phyloP scores from a whole-genome alignment of 1,140 invertebrate genomes.

The Drosophila ohnishii region DNA sequence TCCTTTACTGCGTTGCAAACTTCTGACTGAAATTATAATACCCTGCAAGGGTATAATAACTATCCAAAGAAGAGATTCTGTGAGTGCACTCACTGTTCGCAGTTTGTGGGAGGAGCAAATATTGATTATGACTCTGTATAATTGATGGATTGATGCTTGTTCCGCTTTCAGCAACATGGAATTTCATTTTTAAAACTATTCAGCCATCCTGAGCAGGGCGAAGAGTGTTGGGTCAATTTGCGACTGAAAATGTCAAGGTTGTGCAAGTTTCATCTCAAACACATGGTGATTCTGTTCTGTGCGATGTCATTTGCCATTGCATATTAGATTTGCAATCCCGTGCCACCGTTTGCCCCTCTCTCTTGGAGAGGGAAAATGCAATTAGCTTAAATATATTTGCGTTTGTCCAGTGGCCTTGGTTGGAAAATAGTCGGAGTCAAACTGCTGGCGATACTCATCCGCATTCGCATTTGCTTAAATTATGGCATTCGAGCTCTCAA shows the following conservation, averaged over 20 bases:
- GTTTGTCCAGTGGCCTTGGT: conserved; percentile 7
- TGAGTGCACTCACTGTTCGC: not conserved
- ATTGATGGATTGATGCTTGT: conserved; percentile 63
- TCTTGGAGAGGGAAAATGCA: conserved; percentile 36
- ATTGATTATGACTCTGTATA: conserved; percentile 63
- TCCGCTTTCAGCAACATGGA: conserved; percentile 26
- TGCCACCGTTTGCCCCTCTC: conserved; percentile 8
- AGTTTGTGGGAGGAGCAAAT: conserved; percentile 16
- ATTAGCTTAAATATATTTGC: conserved; percentile 72
- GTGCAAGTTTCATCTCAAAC: conserved; percentile 36
- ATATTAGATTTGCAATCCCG: conserved; percentile 45
- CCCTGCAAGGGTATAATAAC: no score
- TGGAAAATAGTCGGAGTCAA: not conserved
- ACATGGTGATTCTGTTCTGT: conserved; percentile 11
- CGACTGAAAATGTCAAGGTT: conserved; percentile 57
- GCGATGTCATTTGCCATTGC: conserved; percentile 39
- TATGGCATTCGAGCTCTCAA: conserved; percentile 27
- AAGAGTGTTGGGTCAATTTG: conserved; percentile 12
- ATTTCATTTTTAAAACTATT: conserved; percentile 35
- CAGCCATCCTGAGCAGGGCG: not conserved
- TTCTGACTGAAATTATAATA: no score
- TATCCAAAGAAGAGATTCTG: not conserved
- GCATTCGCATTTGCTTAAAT: conserved; percentile 22
- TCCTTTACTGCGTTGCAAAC: no score
- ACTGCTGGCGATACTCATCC: conserved; percentile 1